Percentiles rank a stretch among this genome's conserved stretches.
Evolutionary conservation across 2,797 vertebrate genomes (phyloP).

Genomic region (Chelon labrosus): DNA sequence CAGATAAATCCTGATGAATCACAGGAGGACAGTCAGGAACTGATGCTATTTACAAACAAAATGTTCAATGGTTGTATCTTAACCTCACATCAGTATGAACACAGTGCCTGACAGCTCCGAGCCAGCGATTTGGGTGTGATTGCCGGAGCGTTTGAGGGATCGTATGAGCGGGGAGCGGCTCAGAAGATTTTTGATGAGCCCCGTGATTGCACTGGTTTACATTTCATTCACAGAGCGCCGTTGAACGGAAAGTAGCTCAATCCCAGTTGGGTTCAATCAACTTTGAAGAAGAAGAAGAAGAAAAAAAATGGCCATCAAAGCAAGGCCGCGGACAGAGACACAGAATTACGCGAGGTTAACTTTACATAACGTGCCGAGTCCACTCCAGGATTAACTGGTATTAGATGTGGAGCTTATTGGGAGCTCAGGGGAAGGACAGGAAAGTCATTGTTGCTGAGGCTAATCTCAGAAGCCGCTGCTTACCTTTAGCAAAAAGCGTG

Average conservation of each 20-base stretch:
- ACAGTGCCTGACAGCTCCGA: constrained; percentile 38
- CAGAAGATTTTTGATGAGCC: constrained; percentile 75
- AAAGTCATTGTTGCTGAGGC: constrained; percentile 70
- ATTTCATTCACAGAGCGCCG: constrained; percentile 71
- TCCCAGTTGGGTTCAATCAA: constrained; percentile 79
- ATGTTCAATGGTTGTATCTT: constrained; percentile 19
- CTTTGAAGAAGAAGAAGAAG: constrained; percentile 42
- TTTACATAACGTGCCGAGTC: constrained; percentile 68
- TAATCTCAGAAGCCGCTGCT: constrained; percentile 70
- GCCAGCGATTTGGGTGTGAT: constrained; percentile 63
- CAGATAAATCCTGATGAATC: background rate
- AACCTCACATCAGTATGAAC: constrained; percentile 34
- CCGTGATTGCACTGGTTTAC: constrained; percentile 77
- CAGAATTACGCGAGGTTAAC: constrained; percentile 58
- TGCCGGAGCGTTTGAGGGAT: constrained; percentile 50
- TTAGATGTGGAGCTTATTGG: constrained; percentile 59
- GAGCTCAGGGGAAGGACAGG: constrained; percentile 66
- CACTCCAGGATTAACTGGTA: constrained; percentile 61
- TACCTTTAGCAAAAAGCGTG: constrained; percentile 69
- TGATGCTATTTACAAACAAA: constrained; percentile 33
- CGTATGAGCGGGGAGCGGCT: constrained; percentile 44
- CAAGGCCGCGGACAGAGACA: constrained; percentile 62
- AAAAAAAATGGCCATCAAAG: constrained; percentile 72
- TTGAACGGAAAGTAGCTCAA: constrained; percentile 69
- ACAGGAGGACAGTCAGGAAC: background rate